phyloP scores from a whole-genome alignment of 2,113 vertebrate genomes.

The Bufo bufo region DNA sequence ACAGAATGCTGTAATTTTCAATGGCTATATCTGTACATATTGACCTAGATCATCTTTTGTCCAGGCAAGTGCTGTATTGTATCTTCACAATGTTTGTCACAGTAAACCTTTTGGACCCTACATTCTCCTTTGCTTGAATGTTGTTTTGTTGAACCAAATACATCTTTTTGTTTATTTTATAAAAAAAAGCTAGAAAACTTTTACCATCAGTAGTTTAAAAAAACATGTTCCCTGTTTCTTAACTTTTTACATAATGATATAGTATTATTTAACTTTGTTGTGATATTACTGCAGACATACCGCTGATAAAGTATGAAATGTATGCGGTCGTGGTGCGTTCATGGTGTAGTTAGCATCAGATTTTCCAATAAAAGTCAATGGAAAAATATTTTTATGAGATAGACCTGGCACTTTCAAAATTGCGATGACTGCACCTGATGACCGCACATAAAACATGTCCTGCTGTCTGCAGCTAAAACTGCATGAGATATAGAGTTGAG shows the following conservation, averaged over 20 bases:
- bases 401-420: too few species aligned
- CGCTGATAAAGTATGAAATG: not conserved
- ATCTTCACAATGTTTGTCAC: not conserved
- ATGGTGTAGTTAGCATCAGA: too few species aligned
- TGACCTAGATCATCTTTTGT: constrained; percentile 15
- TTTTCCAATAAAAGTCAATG: too few species aligned
- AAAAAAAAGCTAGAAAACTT: not conserved
- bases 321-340: not conserved
- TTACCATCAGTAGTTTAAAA: not conserved
- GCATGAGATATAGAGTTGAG: too few species aligned
- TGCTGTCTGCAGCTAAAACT: too few species aligned
- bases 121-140: not conserved
- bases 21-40: not conserved
- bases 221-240: not conserved
- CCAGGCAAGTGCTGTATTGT: not conserved
- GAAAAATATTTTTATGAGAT: too few species aligned
- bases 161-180: not conserved
- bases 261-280: not conserved
- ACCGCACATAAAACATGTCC: too few species aligned
- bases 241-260: not conserved
- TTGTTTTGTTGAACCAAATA: not conserved
- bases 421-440: too few species aligned
- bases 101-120: not conserved
- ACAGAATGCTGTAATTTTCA: not conserved
- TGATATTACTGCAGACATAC: not conserved